These are phyloP conservation scores for Matsumyia berberina DNA, from an alignment of 2,888 invertebrate species.

Conservation along the genomic window DNA sequence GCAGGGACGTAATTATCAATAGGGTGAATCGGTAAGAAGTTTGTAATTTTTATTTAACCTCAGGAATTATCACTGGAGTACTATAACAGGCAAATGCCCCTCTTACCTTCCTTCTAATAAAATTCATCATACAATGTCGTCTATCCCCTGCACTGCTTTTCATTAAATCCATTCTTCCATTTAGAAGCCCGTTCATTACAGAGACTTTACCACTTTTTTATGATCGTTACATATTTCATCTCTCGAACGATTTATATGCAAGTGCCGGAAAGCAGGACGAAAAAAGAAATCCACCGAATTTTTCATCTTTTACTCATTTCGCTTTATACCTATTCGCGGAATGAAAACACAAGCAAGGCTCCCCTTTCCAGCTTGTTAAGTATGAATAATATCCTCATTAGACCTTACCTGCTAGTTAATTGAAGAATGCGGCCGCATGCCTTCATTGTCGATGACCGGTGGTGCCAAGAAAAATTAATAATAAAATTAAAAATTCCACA, in stretches of 20 bases:
- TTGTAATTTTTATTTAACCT: too few species aligned
- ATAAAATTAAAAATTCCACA: constrained; percentile 56
- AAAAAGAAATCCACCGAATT: constrained; percentile 14
- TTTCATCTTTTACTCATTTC: constrained; percentile 20
- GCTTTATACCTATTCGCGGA: not conserved
- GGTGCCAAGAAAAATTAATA: constrained; percentile 32
- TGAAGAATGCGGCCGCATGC: constrained; percentile 22
- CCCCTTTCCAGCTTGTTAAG: not conserved
- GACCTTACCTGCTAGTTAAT: constrained; percentile 45
- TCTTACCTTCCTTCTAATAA: not conserved
- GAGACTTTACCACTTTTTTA: constrained; percentile 6
- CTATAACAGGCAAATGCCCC: not conserved
- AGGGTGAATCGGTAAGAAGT: too few species aligned
- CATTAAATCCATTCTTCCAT: constrained; percentile 16
- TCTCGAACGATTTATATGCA: constrained; percentile 27
- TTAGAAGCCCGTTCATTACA: constrained; percentile 12
- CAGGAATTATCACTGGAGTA: not conserved
- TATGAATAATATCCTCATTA: constrained; percentile 66
- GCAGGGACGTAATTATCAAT: too few species aligned
- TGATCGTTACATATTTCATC: constrained; percentile 16
- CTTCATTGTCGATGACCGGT: not conserved
- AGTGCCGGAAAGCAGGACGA: not conserved
- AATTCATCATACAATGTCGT: not conserved
- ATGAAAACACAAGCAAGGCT: constrained; percentile 36
- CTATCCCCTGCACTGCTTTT: not conserved